Base-by-base conservation (phyloP, 2,888 invertebrate genomes). In the Bellardia pandia region DNA sequence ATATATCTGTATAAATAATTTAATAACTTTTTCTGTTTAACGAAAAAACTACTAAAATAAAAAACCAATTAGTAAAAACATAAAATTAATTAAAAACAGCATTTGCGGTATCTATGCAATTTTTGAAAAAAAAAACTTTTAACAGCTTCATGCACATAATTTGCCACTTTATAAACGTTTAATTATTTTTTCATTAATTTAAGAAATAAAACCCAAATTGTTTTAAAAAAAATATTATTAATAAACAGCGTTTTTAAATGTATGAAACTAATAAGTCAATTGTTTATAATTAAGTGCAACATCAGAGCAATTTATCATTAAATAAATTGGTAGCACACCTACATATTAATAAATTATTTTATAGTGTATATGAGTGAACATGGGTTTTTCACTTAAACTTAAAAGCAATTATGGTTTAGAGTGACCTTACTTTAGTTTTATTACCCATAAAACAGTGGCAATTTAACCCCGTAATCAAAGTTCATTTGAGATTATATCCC, bases 21-120 rank as follows among this genome's bases (percentile, higher is more conserved):
- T 42, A 66, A 76, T 66, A 62, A 51, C n/a, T 48, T 33, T 62
- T 45, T 48, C 23, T 16, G 23, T 23, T 30, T 14, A 33, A 71
- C 45, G 48, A 51, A 51, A 71, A 74, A 60, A 45, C 60, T 33
- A 13, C n/a, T 37, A 16, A 37, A 16, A 62, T 62, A 30, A 48
- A 48, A 23, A 23, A 23, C 45, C 48, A 75, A 62, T 75, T 62
- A 75, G n/a, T 30, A 11, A 48, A 51, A 71, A 74, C 51, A 60
- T 42, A 69, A 76, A 82, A 86, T 75, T 78, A 82, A 86, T 75
- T 82, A 66, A 82, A 86, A 74, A 48, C 71, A 82, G 16, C 68
- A 82, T 78, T 82, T 82, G 75, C 48, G 75, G 78, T 71, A 75
- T 48, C 33, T 75, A 56, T 64, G 81, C 62, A 68, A 75, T 64